These are phyloP conservation scores for Fistularia commersonii DNA, from an alignment of 2,797 vertebrate genomes.

Conservation along the genomic window DNA sequence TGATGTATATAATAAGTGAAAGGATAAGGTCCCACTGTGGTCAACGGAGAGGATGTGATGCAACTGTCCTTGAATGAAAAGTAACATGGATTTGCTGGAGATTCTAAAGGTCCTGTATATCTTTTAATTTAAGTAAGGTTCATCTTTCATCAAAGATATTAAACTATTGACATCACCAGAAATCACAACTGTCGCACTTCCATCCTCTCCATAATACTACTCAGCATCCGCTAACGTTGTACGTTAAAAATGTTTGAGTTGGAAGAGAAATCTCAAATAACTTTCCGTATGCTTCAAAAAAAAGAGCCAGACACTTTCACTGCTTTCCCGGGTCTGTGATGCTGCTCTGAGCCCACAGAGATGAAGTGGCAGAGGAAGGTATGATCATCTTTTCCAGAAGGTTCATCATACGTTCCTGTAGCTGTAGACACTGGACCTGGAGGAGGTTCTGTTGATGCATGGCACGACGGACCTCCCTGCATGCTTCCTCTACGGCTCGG, in stretches of 20 bases:
- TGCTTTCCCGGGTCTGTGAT: slow-evolving; percentile 57
- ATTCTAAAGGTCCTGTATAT: slow-evolving; percentile 6
- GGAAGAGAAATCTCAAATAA: slow-evolving; percentile 26
- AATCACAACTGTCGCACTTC: too few relatives aligned
- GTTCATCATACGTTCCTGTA: slow-evolving; percentile 98
- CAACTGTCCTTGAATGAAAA: too few relatives aligned
- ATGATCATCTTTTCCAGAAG: slow-evolving; percentile 93
- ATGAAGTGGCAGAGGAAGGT: slow-evolving; percentile 34
- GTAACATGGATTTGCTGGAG: neutral
- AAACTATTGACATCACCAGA: neutral
- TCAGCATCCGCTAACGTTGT: too few relatives aligned
- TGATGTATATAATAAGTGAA: too few relatives aligned
- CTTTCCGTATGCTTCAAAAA: slow-evolving; percentile 6
- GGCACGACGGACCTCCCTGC: slow-evolving; percentile 88
- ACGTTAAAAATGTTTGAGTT: neutral
- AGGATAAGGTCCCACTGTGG: too few relatives aligned
- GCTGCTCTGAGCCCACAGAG: slow-evolving; percentile 43
- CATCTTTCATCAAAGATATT: too few relatives aligned
- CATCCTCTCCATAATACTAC: too few relatives aligned
- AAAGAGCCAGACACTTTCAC: slow-evolving; percentile 19
- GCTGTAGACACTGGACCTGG: slow-evolving; percentile 93
- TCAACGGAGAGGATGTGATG: too few relatives aligned
- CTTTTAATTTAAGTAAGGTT: slow-evolving; percentile 4
- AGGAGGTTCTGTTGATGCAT: slow-evolving; percentile 95
- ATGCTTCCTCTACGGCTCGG: slow-evolving; percentile 91